A percentile compares a stretch with the other conserved stretches of the same genome.
Evolutionary conservation across 2,113 vertebrate genomes (phyloP).

Genomic region (Macrotis lagotis): DNA sequence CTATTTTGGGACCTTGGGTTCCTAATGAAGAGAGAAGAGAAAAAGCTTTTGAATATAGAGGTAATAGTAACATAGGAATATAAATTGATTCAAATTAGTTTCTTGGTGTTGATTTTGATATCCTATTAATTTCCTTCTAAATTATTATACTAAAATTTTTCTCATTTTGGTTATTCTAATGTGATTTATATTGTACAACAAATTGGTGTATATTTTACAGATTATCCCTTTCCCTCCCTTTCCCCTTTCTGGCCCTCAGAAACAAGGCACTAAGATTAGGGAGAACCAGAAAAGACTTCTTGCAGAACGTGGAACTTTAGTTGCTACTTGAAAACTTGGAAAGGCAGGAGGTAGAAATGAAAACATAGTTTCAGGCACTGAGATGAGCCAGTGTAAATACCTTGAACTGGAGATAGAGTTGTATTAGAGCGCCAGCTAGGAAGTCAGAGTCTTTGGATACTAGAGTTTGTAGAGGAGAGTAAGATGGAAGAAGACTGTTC

Average conservation of each 20-base stretch:
- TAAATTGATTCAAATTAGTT: accelerated
- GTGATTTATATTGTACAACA: background rate
- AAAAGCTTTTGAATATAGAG: background rate
- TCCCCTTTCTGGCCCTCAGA: background rate
- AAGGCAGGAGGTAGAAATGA: background rate
- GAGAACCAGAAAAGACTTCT: background rate
- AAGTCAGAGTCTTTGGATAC: background rate
- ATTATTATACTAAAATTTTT: background rate
- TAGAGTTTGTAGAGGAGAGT: background rate
- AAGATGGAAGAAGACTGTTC: background rate
- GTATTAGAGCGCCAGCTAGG: background rate
- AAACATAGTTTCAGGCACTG: background rate
- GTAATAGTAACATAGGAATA: background rate
- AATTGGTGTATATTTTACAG: background rate
- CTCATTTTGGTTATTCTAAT: background rate
- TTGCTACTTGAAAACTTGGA: background rate
- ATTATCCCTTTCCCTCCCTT: background rate
- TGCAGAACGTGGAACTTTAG: background rate
- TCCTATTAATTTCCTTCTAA: background rate
- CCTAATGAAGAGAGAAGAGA: background rate
- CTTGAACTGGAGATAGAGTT: background rate
- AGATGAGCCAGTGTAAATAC: background rate
- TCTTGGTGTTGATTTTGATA: accelerated
- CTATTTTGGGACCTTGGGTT: background rate
- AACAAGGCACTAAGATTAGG: background rate